phyloP scores from a whole-genome alignment of 2,888 invertebrate species.

The Pasiphila rectangulata region DNA sequence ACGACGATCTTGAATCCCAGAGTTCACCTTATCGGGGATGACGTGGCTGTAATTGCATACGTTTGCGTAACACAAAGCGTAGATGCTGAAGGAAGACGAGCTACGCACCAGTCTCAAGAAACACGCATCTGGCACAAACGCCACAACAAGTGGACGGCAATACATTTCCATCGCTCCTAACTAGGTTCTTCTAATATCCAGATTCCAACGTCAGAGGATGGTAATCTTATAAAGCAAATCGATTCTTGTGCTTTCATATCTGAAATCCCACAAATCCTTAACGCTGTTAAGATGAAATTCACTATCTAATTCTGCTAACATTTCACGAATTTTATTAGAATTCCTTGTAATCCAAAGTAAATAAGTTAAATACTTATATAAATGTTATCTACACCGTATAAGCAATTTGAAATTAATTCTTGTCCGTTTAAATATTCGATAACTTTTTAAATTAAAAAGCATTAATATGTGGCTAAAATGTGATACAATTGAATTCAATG shows the following conservation, averaged over 20 bases:
- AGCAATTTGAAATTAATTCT: constrained; percentile 59
- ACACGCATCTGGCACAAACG: constrained; percentile 99
- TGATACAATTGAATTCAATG: constrained; percentile 70
- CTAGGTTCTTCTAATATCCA: constrained; percentile 77
- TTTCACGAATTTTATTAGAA: constrained; percentile 78
- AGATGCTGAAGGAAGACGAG: constrained; percentile 97
- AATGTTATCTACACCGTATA: constrained; percentile 64
- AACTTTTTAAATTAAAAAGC: constrained; percentile 41
- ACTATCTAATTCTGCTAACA: constrained; percentile 73
- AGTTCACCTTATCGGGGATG: constrained; percentile 98
- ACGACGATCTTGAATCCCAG: constrained; percentile 99
- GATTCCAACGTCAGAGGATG: constrained; percentile 53
- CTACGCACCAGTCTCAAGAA: constrained; percentile 98
- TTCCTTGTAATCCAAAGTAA: constrained; percentile 72
- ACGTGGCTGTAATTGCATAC: constrained; percentile 99
- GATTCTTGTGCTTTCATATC: constrained; percentile 54
- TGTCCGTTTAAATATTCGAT: constrained; percentile 53
- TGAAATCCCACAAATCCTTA: constrained; percentile 46
- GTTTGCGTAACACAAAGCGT: constrained; percentile 98
- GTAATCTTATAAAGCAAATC: constrained; percentile 55
- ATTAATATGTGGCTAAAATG: constrained; percentile 65
- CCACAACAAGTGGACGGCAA: constrained; percentile 99
- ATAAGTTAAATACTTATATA: constrained; percentile 65
- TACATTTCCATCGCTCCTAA: constrained; percentile 97
- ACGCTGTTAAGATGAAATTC: constrained; percentile 51